phyloP scores from a whole-genome alignment of 1,140 invertebrate genomes.

The Bombus waltoni region DNA sequence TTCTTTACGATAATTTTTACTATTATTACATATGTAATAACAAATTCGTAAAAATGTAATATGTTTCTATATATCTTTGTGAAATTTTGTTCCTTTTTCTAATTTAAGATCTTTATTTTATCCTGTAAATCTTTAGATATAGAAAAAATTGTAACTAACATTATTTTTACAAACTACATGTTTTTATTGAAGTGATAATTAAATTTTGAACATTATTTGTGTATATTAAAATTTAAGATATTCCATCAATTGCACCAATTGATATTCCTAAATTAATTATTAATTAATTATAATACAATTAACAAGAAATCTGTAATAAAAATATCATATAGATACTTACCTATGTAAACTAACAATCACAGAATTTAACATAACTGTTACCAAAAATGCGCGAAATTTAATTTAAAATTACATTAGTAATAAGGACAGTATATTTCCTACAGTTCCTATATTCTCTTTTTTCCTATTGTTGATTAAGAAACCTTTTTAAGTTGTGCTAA shows the following conservation, averaged over 20 bases:
- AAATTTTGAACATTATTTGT: background rate
- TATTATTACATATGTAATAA: background rate
- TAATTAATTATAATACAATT: background rate
- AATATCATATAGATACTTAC: background rate
- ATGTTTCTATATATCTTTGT: background rate
- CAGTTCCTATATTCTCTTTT: too few relatives aligned
- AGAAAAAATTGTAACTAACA: background rate
- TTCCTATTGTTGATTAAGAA: too few relatives aligned
- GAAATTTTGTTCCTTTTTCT: background rate
- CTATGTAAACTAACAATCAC: background rate
- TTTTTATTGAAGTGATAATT: background rate
- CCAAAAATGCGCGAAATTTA: slow-evolving; percentile 36
- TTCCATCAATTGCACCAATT: background rate
- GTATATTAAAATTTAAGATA: background rate
- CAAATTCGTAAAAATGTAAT: background rate
- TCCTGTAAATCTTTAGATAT: background rate
- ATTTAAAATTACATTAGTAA: background rate
- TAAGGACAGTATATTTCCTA: too few relatives aligned
- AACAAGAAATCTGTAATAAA: background rate
- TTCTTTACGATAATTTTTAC: background rate
- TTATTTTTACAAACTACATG: background rate
- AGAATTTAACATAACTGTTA: background rate
- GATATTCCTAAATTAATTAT: background rate
- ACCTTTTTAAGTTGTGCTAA: too few relatives aligned
- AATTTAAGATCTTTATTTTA: background rate